Conservation (phyloP, 2,797 vertebrate genomes). For the Notamacropus eugenii region DNA sequence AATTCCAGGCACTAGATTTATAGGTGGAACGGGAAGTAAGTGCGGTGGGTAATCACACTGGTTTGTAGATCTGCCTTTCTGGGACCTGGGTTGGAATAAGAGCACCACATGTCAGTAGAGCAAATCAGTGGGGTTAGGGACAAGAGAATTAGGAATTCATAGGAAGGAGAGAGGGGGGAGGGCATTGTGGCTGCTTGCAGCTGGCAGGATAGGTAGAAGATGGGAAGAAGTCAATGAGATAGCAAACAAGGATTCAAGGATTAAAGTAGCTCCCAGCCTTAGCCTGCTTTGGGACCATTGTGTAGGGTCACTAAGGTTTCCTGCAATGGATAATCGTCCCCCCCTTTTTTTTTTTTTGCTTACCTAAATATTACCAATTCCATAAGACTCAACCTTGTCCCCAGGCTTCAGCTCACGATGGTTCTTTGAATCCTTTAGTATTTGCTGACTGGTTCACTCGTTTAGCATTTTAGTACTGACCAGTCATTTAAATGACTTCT, state of each 20-base stretch:
- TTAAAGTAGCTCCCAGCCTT: neutral
- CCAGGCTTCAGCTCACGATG: neutral
- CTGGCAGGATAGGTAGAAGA: constrained; percentile 44
- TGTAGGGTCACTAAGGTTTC: neutral
- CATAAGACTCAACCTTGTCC: neutral
- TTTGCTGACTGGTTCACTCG: neutral
- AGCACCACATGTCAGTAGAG: constrained; percentile 69
- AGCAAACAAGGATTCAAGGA: neutral
- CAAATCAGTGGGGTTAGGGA: constrained; percentile 68
- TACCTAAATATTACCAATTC: neutral
- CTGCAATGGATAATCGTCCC: neutral
- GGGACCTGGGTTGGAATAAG: constrained; percentile 80
- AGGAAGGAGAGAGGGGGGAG: constrained; percentile 60
- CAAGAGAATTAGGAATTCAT: constrained; percentile 57
- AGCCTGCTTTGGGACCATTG: constrained; percentile 3
- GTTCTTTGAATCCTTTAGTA: neutral
- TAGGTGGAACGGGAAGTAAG: constrained; percentile 61
- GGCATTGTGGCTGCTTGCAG: constrained; percentile 47
- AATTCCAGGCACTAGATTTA: constrained; percentile 76
- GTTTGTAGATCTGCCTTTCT: constrained; percentile 77
- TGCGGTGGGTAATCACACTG: constrained; percentile 63
- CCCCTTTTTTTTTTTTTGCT: neutral
- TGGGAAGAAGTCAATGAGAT: constrained; percentile 16
- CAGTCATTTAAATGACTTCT: neutral
- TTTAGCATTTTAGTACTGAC: neutral